Percentiles rank a stretch among this genome's conserved stretches.
These are phyloP conservation scores for Agapetus fuscipes DNA, from an alignment of 2,888 invertebrate species.

Conservation along the genomic window DNA sequence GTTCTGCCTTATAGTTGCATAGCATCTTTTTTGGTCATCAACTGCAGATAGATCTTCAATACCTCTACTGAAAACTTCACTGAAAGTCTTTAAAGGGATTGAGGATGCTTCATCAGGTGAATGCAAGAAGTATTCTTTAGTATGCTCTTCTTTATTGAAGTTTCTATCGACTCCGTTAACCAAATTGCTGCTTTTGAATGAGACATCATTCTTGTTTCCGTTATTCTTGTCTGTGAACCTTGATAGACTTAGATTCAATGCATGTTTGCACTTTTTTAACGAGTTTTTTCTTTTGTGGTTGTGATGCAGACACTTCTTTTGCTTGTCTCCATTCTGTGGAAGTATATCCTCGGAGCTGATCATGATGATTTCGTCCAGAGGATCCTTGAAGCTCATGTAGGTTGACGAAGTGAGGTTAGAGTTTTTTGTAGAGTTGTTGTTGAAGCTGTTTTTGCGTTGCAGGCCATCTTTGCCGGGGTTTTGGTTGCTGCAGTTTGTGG, in stretches of 20 bases:
- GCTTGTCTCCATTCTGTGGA: constrained; percentile 12
- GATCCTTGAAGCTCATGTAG: constrained; percentile 35
- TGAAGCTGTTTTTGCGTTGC: constrained; percentile 17
- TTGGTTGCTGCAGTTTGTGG: constrained; percentile 21
- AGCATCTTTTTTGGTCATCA: constrained; percentile 25
- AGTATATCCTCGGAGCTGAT: constrained; percentile 38
- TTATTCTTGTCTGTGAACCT: constrained; percentile 18
- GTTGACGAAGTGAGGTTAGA: constrained; percentile 29
- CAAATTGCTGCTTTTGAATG: constrained; percentile 16
- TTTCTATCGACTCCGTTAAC: constrained; percentile 18
- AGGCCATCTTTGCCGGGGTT: constrained; percentile 21
- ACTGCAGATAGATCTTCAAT: constrained; percentile 23
- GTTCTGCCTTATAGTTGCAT: constrained; percentile 39
- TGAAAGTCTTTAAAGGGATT: constrained; percentile 39
- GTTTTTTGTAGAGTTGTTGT: constrained; percentile 1
- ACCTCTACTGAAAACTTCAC: constrained; percentile 16
- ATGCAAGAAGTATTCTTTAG: constrained; percentile 18
- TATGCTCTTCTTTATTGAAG: constrained; percentile 12
- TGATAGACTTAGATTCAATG: constrained; percentile 16
- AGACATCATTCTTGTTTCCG: constrained; percentile 6
- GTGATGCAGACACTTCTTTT: constrained; percentile 16
- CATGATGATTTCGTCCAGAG: constrained; percentile 40
- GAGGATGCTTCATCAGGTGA: constrained; percentile 29
- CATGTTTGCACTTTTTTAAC: constrained; percentile 20
- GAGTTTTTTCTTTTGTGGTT: constrained; percentile 20